Evolutionary conservation across 2,797 vertebrate species (phyloP).

Genomic region (Mastacembelus armatus): DNA sequence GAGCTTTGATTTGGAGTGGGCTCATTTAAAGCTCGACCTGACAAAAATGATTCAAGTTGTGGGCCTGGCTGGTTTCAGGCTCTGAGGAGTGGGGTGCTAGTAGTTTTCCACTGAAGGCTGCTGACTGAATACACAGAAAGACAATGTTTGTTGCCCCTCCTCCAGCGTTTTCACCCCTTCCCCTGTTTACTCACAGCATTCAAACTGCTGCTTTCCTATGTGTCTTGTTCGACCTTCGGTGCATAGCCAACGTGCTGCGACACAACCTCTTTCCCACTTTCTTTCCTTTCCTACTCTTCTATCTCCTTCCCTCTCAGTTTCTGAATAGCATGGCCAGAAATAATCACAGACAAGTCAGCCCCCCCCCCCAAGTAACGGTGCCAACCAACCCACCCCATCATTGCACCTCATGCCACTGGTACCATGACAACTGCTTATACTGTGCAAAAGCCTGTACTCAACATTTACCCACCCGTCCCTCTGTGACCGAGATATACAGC

Average conservation of each 20-base stretch:
- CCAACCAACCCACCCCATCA: conserved; percentile 59
- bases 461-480: conserved; percentile 25
- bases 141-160: conserved; percentile 39
- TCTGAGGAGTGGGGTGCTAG: conserved; percentile 41
- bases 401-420: conserved; percentile 69
- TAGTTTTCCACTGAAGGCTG: conserved; percentile 73
- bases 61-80: conserved; percentile 5
- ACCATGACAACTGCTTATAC: conserved; percentile 72
- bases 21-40: background rate
- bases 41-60: conserved; percentile 15
- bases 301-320: conserved; percentile 18
- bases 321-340: conserved; percentile 66
- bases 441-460: conserved; percentile 48
- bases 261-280: conserved; percentile 33
- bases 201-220: background rate
- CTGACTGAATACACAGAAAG: conserved; percentile 55
- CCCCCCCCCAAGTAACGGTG: conserved; percentile 43
- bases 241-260: conserved; percentile 9
- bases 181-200: conserved; percentile 10
- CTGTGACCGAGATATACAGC: conserved; percentile 35
- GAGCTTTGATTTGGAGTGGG: background rate
- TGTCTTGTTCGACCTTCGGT: conserved; percentile 20
- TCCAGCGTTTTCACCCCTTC: conserved; percentile 38
- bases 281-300: conserved; percentile 11
- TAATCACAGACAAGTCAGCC: conserved; percentile 60